Percentiles rank a stretch among this genome's conserved stretches.
Evolutionary conservation across 1,140 invertebrate genomes (phyloP).

Genomic region (Halotydeus destructor): DNA sequence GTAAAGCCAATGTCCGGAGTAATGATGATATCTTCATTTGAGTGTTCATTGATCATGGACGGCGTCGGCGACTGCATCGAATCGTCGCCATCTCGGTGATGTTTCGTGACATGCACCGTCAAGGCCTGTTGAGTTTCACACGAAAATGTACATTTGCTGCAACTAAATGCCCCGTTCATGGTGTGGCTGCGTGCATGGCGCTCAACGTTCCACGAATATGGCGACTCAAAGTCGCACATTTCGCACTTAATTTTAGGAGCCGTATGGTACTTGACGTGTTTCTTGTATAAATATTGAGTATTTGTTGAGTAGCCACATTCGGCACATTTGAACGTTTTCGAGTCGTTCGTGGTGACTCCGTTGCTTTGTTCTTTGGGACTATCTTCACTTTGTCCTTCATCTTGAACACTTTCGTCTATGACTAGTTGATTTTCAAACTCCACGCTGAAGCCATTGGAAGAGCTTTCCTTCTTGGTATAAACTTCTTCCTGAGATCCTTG

Average conservation of each 20-base stretch:
- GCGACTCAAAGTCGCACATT: conserved; percentile 73
- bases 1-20: conserved; percentile 16
- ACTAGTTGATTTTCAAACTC: too few species aligned
- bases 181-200: conserved; percentile 75
- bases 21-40: conserved; percentile 15
- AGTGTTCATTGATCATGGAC: too few species aligned
- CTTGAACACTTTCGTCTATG: too few species aligned
- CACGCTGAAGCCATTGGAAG: too few species aligned
- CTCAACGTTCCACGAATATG: conserved; percentile 81
- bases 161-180: conserved; percentile 54
- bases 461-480: too few species aligned
- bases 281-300: conserved; percentile 66
- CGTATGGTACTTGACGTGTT: conserved; percentile 80
- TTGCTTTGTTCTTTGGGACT: too few species aligned
- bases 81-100: conserved; percentile 20
- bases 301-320: conserved; percentile 70
- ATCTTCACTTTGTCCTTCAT: neutral
- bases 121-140: conserved; percentile 76
- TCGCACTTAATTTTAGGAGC: conserved; percentile 83
- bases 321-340: neutral
- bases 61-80: too few species aligned
- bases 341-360: too few species aligned
- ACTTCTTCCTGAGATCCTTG: too few species aligned
- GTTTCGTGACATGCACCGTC: conserved; percentile 59
- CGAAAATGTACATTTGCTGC: conserved; percentile 69